Percentiles rank a stretch among this genome's conserved stretches.
phyloP scores from a whole-genome alignment of 1,140 invertebrate species.

The Dreissena rostriformis region DNA sequence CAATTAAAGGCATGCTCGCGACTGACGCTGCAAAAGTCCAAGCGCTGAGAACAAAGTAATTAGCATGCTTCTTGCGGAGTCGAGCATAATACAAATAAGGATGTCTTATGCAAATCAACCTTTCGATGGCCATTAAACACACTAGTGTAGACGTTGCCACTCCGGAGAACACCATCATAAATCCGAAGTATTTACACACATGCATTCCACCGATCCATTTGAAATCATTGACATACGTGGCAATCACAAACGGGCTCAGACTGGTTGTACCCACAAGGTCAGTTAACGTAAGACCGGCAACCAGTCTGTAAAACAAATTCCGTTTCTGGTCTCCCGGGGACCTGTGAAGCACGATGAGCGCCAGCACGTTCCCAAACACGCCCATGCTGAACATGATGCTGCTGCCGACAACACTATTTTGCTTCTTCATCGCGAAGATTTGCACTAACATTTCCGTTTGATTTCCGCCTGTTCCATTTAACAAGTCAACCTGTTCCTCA shows the following conservation, averaged over 20 bases:
- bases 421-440: conserved; percentile 43
- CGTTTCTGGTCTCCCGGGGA: conserved; percentile 64
- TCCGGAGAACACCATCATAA: conserved; percentile 80
- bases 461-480: background rate
- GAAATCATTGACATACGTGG: conserved; percentile 70
- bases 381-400: conserved; percentile 73
- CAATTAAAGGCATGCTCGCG: conserved; percentile 78
- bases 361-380: conserved; percentile 73
- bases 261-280: conserved; percentile 73
- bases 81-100: conserved; percentile 80
- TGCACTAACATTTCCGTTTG: background rate
- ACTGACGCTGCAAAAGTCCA: conserved; percentile 76
- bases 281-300: conserved; percentile 71
- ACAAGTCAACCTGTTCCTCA: no score
- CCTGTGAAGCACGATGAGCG: conserved; percentile 67
- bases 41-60: conserved; percentile 72
- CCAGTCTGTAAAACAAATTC: conserved; percentile 75
- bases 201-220: conserved; percentile 67
- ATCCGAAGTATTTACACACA: conserved; percentile 79
- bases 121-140: conserved; percentile 81
- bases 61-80: conserved; percentile 73
- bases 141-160: conserved; percentile 80
- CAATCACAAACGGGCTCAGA: conserved; percentile 74
- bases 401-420: conserved; percentile 67
- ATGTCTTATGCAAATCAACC: conserved; percentile 80